These are phyloP conservation scores for Littorina saxatilis DNA, from an alignment of 1,140 invertebrate genomes.

Conservation along the genomic window DNA sequence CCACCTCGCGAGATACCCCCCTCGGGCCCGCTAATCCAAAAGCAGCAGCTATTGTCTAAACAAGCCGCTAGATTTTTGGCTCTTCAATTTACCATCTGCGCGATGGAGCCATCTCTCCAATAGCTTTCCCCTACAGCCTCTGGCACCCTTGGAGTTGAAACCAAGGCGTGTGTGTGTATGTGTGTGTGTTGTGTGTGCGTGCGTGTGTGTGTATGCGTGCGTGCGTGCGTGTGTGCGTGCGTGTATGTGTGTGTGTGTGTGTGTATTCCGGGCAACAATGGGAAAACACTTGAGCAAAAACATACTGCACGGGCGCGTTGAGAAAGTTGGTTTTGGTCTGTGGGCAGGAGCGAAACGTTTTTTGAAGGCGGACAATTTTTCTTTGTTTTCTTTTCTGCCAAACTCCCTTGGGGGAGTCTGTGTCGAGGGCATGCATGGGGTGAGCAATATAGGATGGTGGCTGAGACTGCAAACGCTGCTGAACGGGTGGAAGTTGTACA, in stretches of 20 bases:
- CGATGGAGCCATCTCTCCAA: background rate
- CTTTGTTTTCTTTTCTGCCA: no score
- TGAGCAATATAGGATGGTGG: no score
- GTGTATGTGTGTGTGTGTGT: background rate
- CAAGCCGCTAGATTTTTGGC: background rate
- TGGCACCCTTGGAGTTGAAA: background rate
- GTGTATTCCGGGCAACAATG: background rate
- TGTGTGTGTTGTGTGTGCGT: background rate
- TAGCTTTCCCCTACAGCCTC: background rate
- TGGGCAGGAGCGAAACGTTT: background rate
- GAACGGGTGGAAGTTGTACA: no score
- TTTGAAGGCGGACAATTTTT: no score
- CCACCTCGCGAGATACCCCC: no score
- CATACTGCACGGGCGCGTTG: background rate
- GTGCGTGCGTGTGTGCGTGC: background rate
- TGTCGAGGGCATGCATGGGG: no score
- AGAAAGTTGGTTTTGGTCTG: background rate
- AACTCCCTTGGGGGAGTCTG: no score
- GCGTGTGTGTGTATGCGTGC: slow-evolving; percentile 3
- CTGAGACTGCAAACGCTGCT: no score
- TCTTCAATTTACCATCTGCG: background rate
- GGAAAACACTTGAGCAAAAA: no score
- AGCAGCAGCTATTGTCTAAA: slow-evolving; percentile 13
- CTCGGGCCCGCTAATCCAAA: no score
- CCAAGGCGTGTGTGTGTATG: no score